Evolutionary conservation across 2,113 vertebrate species (phyloP), one percentile per base, ranked within the genome.

Genomic region (Spilogale gracilis): DNA sequence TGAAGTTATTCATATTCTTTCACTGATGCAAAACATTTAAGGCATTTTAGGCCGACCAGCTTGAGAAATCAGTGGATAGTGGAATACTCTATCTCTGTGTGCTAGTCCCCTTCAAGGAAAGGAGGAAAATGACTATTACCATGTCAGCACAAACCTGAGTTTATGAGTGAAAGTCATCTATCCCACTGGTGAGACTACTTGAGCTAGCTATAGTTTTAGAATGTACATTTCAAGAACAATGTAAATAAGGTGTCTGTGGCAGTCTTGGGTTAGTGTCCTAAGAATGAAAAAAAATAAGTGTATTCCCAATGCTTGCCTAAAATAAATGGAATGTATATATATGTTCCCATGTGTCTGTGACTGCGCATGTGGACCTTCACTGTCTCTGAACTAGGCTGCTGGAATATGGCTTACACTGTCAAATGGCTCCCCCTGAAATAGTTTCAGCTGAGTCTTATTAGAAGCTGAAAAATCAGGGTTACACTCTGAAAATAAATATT

Each of bases 401-500:
- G 32, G 76, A 89, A 92, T 58, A 63, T 48, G 30, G 30, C 60
- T 84, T 74, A 61, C 87, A 94, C 45, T 79, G 69, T 79, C 87
- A 78, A 83, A 5, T 87, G 38, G 63, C 43, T 92, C 18, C 9
- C 23, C n/a, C 23, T 79, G 71, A 95, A 86, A 80, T 3, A 87
- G n/a, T 89, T 96, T 89, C 95, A 67, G 60, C 60, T 95, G 67
- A 94, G 10, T 95, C 90, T 96, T 45, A 7, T 88, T 73, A 94
- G 87, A 96, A 96, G 83, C 27, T 56, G 50, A 89, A 85, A 54
- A 86, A 85, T 67, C 73, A 95, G 50, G 38, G 2, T 80, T 85
- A 81, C 38, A 79, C 48, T 82, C 32, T 82, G 52, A 96, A 97
- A 96, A 96, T 93, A 96, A 98, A 92, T 91, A 94, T 76, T 93